Conservation (phyloP, 2,797 vertebrate genomes). For the Sebastes oblongus region DNA sequence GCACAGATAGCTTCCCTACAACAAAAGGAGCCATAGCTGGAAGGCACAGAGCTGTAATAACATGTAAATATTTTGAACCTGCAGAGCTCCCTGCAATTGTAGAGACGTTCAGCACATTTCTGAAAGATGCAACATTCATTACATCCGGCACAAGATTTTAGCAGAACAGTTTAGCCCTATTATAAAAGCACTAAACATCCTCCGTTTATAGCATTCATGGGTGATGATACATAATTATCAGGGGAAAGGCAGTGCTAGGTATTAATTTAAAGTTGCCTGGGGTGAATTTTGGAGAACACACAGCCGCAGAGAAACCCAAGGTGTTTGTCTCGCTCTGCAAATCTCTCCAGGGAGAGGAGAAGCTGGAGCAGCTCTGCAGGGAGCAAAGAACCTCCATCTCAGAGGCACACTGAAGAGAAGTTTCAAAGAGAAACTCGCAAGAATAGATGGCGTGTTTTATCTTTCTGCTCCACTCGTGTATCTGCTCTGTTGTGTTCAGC, state of each 20-base stretch:
- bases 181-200: slow-evolving; percentile 72
- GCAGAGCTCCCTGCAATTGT: slow-evolving; percentile 50
- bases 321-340: slow-evolving; percentile 78
- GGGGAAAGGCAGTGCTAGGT: slow-evolving; percentile 62
- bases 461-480: slow-evolving; percentile 64
- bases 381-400: slow-evolving; percentile 68
- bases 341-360: slow-evolving; percentile 72
- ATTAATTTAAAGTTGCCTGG: slow-evolving; percentile 76
- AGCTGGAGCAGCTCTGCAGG: slow-evolving; percentile 75
- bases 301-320: slow-evolving; percentile 76
- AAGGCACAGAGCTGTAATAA: slow-evolving; percentile 33
- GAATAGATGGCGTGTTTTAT: slow-evolving; percentile 73
- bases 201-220: slow-evolving; percentile 67
- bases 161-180: slow-evolving; percentile 62
- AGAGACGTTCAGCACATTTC: slow-evolving; percentile 40
- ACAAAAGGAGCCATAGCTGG: slow-evolving; percentile 39
- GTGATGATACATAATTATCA: slow-evolving; percentile 72
- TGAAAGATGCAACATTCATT: slow-evolving; percentile 54
- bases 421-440: slow-evolving; percentile 77
- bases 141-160: slow-evolving; percentile 32
- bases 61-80: slow-evolving; percentile 66
- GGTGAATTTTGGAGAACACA: slow-evolving; percentile 75
- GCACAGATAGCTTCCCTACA: slow-evolving; percentile 22
- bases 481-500: slow-evolving; percentile 68
- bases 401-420: slow-evolving; percentile 52